Evolutionary conservation across 2,797 vertebrate genomes (phyloP).

Genomic region (Caiman crocodilus): DNA sequence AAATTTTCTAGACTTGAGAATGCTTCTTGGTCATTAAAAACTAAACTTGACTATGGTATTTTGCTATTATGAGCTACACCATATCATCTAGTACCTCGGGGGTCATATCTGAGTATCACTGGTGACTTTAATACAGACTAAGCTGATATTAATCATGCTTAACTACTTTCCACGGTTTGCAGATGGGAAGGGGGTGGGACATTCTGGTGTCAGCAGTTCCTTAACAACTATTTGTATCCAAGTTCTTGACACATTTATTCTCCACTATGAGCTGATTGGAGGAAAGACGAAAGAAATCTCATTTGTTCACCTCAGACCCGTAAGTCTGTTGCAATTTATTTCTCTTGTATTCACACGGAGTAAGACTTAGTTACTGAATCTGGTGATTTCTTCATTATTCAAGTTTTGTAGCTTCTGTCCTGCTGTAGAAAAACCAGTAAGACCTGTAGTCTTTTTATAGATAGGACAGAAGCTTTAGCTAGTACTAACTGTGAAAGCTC

Average conservation of each 20-base stretch:
- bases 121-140: slow-evolving; percentile 60
- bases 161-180: slow-evolving; percentile 67
- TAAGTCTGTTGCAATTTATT: background rate
- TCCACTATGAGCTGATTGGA: background rate
- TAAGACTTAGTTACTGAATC: background rate
- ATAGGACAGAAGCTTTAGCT: background rate
- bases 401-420: background rate
- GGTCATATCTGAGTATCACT: slow-evolving; percentile 54
- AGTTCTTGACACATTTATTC: slow-evolving; percentile 38
- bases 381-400: background rate
- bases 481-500: background rate
- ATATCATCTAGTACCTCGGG: slow-evolving; percentile 25
- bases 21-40: background rate
- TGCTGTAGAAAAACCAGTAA: background rate
- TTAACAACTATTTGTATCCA: slow-evolving; percentile 19
- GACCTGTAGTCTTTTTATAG: background rate
- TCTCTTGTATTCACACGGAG: background rate
- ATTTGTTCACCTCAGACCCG: background rate
- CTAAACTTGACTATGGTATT: background rate
- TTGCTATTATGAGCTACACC: background rate
- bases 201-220: slow-evolving; percentile 62
- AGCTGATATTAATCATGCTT: slow-evolving; percentile 74
- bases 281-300: background rate
- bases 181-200: slow-evolving; percentile 59
- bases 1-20: background rate